Conservation (phyloP, 2,113 vertebrate genomes). For the Chloroceryle aenea region DNA sequence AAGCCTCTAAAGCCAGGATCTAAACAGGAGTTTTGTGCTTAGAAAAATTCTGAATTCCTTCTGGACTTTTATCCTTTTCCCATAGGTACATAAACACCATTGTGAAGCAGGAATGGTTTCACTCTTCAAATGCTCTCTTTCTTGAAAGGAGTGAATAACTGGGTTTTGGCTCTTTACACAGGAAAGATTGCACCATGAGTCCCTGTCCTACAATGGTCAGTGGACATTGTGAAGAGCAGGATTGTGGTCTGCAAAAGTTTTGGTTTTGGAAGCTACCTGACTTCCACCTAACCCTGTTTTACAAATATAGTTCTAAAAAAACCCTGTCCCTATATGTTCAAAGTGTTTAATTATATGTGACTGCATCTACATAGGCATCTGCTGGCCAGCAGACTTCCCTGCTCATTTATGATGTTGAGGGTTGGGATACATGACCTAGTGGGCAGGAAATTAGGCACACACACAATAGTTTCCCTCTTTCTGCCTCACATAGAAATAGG, state of each 20-base stretch:
- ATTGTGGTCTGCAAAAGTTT: neutral
- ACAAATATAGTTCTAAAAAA: neutral
- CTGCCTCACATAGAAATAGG: neutral
- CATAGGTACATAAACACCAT: neutral
- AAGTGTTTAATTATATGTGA: neutral
- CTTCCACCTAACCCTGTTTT: neutral
- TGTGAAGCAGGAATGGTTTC: neutral
- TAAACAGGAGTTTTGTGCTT: neutral
- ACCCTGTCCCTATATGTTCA: neutral
- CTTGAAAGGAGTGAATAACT: neutral
- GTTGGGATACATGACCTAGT: neutral
- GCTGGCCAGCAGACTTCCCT: neutral
- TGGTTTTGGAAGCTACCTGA: neutral
- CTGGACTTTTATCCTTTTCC: neutral
- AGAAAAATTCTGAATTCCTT: neutral
- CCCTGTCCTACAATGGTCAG: neutral
- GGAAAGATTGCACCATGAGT: neutral
- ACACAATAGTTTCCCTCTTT: neutral
- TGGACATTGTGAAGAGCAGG: neutral
- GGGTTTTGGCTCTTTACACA: neutral
- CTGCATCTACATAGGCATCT: neutral
- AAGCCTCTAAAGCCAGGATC: neutral
- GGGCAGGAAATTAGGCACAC: conserved; percentile 14
- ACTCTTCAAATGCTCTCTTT: neutral
- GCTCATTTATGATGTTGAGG: neutral